Percentiles rank a stretch among this genome's conserved stretches.
Conservation (phyloP, 2,113 vertebrate species). For the Aspidoscelis tigris region DNA sequence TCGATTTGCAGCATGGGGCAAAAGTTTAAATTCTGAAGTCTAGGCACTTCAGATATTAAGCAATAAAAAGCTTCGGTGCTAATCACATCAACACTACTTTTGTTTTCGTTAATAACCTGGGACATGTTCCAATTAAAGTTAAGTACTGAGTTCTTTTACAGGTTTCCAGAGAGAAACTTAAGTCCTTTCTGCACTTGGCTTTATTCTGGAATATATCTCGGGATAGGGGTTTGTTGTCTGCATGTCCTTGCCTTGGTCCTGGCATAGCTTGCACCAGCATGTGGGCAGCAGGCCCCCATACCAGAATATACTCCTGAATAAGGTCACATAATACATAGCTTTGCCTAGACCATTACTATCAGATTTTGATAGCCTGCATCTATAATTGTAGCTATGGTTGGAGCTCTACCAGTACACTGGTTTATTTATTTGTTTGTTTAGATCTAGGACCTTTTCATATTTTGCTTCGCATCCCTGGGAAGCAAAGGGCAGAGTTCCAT, state of each 20-base stretch:
- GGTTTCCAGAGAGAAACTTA: neutral
- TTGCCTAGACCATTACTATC: neutral
- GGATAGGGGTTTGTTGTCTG: no score
- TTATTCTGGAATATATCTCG: no score
- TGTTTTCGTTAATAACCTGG: slow-evolving; percentile 30
- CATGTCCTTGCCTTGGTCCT: no score
- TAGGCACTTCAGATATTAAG: slow-evolving; percentile 43
- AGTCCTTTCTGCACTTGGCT: no score
- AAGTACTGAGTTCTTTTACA: neutral
- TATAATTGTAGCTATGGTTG: neutral
- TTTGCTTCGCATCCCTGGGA: no score
- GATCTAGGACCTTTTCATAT: no score
- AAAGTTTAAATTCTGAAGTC: slow-evolving; percentile 52
- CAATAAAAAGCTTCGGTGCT: slow-evolving; percentile 11
- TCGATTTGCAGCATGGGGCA: slow-evolving; percentile 64
- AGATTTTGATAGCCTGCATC: neutral
- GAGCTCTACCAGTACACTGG: neutral
- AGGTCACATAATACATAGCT: neutral
- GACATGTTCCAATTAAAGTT: neutral
- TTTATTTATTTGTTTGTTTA: no score
- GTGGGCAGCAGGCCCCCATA: no score
- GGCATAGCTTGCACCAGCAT: no score
- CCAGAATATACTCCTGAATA: no score
- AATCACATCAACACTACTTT: neutral
- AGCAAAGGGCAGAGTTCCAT: no score